These are phyloP conservation scores for Darevskia mixta DNA, from an alignment of 2,797 vertebrate species.

Conservation along the genomic window DNA sequence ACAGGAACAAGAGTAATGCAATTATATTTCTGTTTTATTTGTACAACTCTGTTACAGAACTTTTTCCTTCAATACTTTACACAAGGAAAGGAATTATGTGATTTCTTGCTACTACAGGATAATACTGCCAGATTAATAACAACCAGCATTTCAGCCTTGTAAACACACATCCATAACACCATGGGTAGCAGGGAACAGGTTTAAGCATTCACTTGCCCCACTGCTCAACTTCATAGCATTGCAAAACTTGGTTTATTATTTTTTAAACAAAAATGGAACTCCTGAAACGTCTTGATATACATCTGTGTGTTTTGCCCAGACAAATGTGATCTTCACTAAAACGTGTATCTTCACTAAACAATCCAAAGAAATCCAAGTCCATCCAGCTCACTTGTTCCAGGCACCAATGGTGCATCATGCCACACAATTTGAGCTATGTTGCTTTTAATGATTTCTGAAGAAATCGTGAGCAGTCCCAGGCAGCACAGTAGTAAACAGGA, in stretches of 20 bases:
- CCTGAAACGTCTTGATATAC: neutral
- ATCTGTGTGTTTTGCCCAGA: too few species aligned
- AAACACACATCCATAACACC: neutral
- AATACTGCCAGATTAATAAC: neutral
- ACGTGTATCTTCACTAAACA: neutral
- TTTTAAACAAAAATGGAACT: neutral
- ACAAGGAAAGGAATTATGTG: neutral
- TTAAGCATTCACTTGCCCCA: neutral
- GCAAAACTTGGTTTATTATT: neutral
- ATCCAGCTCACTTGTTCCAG: neutral
- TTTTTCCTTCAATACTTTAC: neutral
- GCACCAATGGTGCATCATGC: neutral
- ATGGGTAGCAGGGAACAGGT: neutral
- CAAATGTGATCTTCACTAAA: neutral
- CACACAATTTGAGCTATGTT: neutral
- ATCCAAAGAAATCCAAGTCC: neutral
- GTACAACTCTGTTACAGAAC: neutral
- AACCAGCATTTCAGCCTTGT: neutral
- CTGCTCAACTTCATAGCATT: neutral
- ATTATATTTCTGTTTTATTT: constrained; percentile 1
- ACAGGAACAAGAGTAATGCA: neutral
- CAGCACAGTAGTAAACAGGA: neutral
- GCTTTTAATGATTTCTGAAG: neutral
- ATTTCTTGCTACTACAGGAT: neutral
- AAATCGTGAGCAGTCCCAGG: neutral